Evolutionary conservation across 2,888 invertebrate species (phyloP).

Genomic region (Athripsodes cinereus): DNA sequence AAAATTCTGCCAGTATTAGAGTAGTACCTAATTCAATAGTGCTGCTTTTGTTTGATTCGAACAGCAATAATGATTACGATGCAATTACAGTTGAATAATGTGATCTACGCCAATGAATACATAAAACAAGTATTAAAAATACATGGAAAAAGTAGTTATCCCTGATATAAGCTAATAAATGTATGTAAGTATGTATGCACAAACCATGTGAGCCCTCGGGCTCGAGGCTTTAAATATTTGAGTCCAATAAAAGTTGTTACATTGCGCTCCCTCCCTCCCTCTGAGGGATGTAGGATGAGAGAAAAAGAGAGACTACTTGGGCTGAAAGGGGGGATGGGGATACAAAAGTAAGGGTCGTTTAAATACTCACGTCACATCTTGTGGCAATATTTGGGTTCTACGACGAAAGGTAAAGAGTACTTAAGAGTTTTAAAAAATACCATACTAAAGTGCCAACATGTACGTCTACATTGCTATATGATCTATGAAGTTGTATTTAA

Average conservation of each 20-base stretch:
- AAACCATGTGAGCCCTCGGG: conserved; percentile 12
- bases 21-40: no score
- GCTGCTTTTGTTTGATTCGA: no score
- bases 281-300: conserved; percentile 30
- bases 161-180: conserved; percentile 26
- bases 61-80: no score
- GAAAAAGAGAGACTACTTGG: conserved; percentile 24
- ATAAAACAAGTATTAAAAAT: conserved; percentile 20
- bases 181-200: conserved; percentile 24
- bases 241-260: conserved; percentile 31
- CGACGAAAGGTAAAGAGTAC: no score
- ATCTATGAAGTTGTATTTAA: no score
- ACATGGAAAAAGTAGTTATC: conserved; percentile 2
- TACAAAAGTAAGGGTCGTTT: background rate
- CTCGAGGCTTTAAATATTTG: conserved; percentile 46
- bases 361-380: no score
- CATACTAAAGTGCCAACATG: no score
- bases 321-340: conserved; percentile 6
- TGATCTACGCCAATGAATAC: conserved; percentile 15
- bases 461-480: no score
- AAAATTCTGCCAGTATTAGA: no score
- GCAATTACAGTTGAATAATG: no score
- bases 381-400: no score
- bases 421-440: no score
- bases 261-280: conserved; percentile 26